Conservation (phyloP, 2,888 invertebrate species). For the Cheilosia grossa region DNA sequence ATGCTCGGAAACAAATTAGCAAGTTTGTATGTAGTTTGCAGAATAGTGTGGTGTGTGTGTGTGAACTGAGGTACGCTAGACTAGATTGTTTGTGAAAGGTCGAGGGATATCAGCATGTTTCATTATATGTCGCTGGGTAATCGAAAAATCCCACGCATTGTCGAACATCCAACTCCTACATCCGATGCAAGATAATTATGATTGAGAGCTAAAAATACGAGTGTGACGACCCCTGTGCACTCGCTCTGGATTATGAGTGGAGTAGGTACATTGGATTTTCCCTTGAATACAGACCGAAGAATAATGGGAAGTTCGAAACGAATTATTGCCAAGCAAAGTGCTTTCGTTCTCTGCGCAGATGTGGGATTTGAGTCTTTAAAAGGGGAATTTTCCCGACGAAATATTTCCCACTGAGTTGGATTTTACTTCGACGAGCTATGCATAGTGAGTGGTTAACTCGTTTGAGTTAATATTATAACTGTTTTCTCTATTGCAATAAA, state of each 20-base stretch:
- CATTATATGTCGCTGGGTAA: slow-evolving; percentile 7
- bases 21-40: slow-evolving; percentile 21
- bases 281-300: slow-evolving; percentile 19
- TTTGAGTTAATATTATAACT: not conserved
- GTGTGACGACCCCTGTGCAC: slow-evolving; percentile 18
- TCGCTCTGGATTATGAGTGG: not conserved
- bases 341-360: slow-evolving; percentile 34
- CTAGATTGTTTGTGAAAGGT: not conserved
- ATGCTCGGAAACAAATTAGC: slow-evolving; percentile 53
- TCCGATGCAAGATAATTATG: slow-evolving; percentile 31
- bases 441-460: not conserved
- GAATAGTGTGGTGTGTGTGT: not conserved
- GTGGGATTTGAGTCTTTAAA: not conserved
- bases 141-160: slow-evolving; percentile 33
- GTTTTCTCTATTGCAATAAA: too few relatives aligned
- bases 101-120: slow-evolving; percentile 10
- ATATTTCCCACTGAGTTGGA: not conserved
- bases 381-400: slow-evolving; percentile 17
- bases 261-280: not conserved
- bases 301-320: slow-evolving; percentile 37
- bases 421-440: not conserved
- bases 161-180: slow-evolving; percentile 12
- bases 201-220: slow-evolving; percentile 19
- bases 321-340: not conserved
- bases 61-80: not conserved